These are phyloP conservation scores for Ochropleura leucogaster DNA, from an alignment of 2,888 invertebrate genomes.

Conservation along the genomic window DNA sequence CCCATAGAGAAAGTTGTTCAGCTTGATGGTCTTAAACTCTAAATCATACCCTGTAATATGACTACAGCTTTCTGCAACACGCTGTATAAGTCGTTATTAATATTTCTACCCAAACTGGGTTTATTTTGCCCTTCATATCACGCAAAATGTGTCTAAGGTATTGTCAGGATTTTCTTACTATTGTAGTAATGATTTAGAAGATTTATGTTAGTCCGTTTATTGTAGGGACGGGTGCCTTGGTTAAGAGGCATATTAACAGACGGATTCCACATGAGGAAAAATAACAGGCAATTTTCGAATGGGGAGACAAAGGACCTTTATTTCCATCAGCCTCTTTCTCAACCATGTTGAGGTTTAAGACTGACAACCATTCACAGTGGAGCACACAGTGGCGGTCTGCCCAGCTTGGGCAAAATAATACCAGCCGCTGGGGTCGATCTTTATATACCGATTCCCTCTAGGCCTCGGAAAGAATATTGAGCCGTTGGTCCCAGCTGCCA, in stretches of 20 bases:
- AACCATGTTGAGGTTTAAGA: neutral
- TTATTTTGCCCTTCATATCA: slow-evolving; percentile 47
- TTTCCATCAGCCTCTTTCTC: neutral
- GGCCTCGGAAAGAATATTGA: no score
- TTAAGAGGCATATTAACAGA: slow-evolving; percentile 8
- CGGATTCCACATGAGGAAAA: neutral
- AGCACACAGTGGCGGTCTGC: no score
- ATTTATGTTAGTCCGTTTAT: slow-evolving; percentile 45
- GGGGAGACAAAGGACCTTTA: neutral
- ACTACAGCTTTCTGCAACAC: no score
- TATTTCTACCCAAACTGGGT: slow-evolving; percentile 41
- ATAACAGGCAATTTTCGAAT: neutral
- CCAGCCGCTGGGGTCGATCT: no score
- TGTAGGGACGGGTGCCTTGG: slow-evolving; percentile 38
- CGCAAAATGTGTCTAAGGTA: slow-evolving; percentile 39
- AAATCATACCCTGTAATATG: no score
- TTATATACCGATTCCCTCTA: no score
- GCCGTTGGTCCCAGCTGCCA: no score
- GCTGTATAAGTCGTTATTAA: slow-evolving; percentile 24
- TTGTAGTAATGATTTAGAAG: slow-evolving; percentile 33
- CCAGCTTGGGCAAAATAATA: no score
- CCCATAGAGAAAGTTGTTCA: no score
- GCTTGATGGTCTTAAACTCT: no score
- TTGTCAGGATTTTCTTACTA: slow-evolving; percentile 30
- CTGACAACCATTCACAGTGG: no score